These are phyloP conservation scores for Drosophila neotestacea DNA, from an alignment of 2,888 invertebrate genomes.

Conservation along the genomic window DNA sequence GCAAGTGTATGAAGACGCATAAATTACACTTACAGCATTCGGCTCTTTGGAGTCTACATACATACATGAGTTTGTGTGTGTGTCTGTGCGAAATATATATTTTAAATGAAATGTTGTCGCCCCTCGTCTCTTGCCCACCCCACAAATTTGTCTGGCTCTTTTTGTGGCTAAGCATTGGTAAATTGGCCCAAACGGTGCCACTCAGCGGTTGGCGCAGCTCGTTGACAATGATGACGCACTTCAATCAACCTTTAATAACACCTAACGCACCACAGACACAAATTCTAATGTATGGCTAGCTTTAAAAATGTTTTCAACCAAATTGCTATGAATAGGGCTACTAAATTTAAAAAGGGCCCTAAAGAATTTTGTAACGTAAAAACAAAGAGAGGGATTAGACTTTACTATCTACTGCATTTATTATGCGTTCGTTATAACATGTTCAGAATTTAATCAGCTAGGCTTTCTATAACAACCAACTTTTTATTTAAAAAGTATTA, in stretches of 20 bases:
- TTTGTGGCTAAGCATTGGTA: slow-evolving; percentile 61
- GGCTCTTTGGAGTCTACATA: slow-evolving; percentile 34
- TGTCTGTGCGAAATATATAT: slow-evolving; percentile 46
- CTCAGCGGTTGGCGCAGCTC: slow-evolving; percentile 26
- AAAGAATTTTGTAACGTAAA: neutral
- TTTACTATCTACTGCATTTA: no score
- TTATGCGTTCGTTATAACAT: no score
- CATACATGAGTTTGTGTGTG: slow-evolving; percentile 17
- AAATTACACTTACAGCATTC: slow-evolving; percentile 72
- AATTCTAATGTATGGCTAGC: slow-evolving; percentile 1
- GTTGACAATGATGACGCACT: slow-evolving; percentile 33
- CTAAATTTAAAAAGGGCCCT: neutral
- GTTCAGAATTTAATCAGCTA: no score
- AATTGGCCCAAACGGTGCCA: slow-evolving; percentile 51
- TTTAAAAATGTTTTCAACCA: slow-evolving; percentile 12
- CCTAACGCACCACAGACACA: slow-evolving; percentile 8
- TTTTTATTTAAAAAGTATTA: no score
- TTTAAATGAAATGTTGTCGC: slow-evolving; percentile 63
- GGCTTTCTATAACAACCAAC: no score
- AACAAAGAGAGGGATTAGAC: neutral
- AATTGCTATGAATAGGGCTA: slow-evolving; percentile 3
- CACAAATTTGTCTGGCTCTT: slow-evolving; percentile 23
- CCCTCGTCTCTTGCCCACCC: neutral
- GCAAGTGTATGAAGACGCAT: slow-evolving; percentile 64
- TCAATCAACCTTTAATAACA: slow-evolving; percentile 31